These are phyloP conservation scores for Diplodus puntazzo DNA, from an alignment of 2,797 vertebrate genomes.

Conservation along the genomic window DNA sequence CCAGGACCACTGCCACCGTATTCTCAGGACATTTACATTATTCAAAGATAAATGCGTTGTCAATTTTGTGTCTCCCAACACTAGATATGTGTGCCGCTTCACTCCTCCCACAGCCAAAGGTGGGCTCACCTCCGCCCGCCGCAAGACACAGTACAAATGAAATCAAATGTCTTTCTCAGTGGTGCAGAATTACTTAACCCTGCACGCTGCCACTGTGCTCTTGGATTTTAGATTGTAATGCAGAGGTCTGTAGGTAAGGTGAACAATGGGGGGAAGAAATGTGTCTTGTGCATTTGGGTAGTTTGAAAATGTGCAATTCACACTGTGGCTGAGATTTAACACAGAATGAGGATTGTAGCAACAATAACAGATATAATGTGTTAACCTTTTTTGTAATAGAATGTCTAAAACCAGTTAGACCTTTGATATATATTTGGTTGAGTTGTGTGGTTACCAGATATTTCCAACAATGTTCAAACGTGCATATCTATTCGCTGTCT, in stretches of 20 bases:
- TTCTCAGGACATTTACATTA: constrained; percentile 91
- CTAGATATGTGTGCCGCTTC: constrained; percentile 86
- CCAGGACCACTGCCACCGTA: constrained; percentile 85
- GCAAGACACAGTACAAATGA: constrained; percentile 88
- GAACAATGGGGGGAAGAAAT: constrained; percentile 63
- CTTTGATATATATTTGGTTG: too few species aligned
- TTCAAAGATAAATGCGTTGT: constrained; percentile 93
- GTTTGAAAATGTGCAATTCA: constrained; percentile 2
- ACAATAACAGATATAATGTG: too few species aligned
- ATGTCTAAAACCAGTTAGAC: too few species aligned
- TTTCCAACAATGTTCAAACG: too few species aligned
- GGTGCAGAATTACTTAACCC: constrained; percentile 88
- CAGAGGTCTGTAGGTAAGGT: constrained; percentile 60
- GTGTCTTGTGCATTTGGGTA: constrained; percentile 14
- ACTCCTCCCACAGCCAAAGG: constrained; percentile 87
- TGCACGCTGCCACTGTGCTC: constrained; percentile 67
- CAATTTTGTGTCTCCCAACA: constrained; percentile 89
- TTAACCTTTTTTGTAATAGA: too few species aligned
- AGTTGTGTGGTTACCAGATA: too few species aligned
- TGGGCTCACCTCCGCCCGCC: constrained; percentile 86
- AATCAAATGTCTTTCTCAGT: constrained; percentile 89
- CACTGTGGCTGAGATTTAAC: background rate
- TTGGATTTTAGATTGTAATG: constrained; percentile 72
- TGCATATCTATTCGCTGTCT: too few species aligned
- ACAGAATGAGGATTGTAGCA: background rate